A percentile compares a stretch with the other conserved stretches of the same genome.
Evolutionary conservation across 2,113 vertebrate genomes (phyloP).

Genomic region (Caranx ignobilis): DNA sequence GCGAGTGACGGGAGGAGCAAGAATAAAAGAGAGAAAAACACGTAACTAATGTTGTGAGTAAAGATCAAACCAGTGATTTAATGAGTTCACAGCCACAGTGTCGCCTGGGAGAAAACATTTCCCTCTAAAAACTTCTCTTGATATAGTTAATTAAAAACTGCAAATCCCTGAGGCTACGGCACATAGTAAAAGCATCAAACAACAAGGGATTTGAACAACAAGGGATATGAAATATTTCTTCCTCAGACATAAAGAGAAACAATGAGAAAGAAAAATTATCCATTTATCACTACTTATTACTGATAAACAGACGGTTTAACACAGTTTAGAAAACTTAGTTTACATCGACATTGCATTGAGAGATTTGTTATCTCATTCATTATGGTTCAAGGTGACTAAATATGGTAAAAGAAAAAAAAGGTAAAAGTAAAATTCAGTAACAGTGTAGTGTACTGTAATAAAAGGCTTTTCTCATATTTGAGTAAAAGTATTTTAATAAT

Average conservation of each 20-base stretch:
- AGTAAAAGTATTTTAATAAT: not conserved
- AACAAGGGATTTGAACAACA: constrained; percentile 14
- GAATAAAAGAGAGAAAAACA: constrained; percentile 10
- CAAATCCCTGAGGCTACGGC: constrained; percentile 62
- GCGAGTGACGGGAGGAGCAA: constrained; percentile 8
- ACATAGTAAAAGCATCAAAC: constrained; percentile 47
- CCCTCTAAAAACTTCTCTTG: constrained; percentile 34
- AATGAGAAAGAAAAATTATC: not conserved
- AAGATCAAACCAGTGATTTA: constrained; percentile 55
- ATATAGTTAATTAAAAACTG: constrained; percentile 70
- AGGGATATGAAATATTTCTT: constrained; percentile 33
- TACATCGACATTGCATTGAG: not conserved
- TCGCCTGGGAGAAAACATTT: constrained; percentile 46
- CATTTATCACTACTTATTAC: constrained; percentile 4
- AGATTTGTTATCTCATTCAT: not conserved
- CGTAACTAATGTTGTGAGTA: constrained; percentile 26
- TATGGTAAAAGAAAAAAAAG: too few relatives aligned
- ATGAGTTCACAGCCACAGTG: constrained; percentile 31
- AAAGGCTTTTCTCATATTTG: too few relatives aligned
- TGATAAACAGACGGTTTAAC: not conserved
- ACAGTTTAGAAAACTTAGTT: not conserved
- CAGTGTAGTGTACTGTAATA: too few relatives aligned
- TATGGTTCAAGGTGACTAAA: not conserved
- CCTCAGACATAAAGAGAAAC: constrained; percentile 24
- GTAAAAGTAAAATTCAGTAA: too few relatives aligned